Evolutionary conservation across 2,888 invertebrate genomes (phyloP).

Genomic region (Harpalus rufipes): DNA sequence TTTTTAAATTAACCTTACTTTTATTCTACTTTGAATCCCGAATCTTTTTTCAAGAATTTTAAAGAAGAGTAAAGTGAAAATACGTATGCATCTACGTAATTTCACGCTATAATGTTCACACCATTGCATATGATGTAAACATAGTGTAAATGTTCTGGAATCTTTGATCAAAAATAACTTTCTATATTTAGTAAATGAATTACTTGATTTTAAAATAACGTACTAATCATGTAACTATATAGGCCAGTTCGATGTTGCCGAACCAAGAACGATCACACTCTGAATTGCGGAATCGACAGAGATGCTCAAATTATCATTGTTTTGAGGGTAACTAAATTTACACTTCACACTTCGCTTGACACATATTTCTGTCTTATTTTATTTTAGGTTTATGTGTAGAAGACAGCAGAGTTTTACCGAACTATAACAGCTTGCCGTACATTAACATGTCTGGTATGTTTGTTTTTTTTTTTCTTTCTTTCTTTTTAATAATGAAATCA

Average conservation of each 20-base stretch:
- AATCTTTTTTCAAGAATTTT: not conserved
- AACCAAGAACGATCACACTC: conserved; percentile 62
- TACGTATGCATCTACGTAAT: conserved; percentile 2
- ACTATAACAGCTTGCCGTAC: conserved; percentile 63
- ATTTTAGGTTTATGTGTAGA: conserved; percentile 64
- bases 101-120: conserved; percentile 7
- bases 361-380: conserved; percentile 56
- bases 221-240: conserved; percentile 63
- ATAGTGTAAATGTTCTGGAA: conserved; percentile 61
- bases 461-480: conserved; percentile 4
- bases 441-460: conserved; percentile 64
- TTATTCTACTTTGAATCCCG: not conserved
- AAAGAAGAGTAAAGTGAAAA: conserved; percentile 4
- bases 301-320: conserved; percentile 65
- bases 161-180: conserved; percentile 66
- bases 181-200: conserved; percentile 67
- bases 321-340: conserved; percentile 64
- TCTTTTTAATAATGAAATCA: conserved; percentile 8
- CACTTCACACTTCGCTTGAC: conserved; percentile 23
- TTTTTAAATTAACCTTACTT: conserved; percentile 30
- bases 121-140: conserved; percentile 54
- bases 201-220: conserved; percentile 65
- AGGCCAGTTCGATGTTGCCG: conserved; percentile 63
- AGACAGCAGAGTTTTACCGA: conserved; percentile 55
- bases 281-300: conserved; percentile 60